Percentiles rank a stretch among this genome's conserved stretches.
These are phyloP conservation scores for Poecilia gillii DNA, from an alignment of 2,797 vertebrate species.

Conservation along the genomic window DNA sequence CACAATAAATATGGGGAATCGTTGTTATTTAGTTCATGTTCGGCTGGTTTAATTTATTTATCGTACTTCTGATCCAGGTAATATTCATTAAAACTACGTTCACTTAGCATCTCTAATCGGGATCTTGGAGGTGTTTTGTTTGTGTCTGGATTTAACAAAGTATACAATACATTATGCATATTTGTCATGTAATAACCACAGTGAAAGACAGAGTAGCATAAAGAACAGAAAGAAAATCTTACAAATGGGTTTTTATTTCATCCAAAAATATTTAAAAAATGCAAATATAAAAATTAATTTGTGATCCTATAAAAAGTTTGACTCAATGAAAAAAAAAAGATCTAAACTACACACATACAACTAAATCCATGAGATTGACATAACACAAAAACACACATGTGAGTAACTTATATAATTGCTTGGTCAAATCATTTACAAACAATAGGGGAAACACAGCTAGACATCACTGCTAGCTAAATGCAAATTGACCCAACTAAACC, in stretches of 20 bases:
- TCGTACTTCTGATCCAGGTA: neutral
- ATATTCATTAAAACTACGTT: neutral
- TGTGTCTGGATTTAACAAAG: neutral
- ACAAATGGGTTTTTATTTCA: neutral
- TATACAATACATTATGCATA: neutral
- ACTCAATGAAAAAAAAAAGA: neutral
- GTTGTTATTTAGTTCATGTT: neutral
- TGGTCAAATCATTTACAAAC: neutral
- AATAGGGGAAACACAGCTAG: neutral
- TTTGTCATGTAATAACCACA: neutral
- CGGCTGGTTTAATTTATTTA: constrained; percentile 1
- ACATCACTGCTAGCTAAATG: neutral
- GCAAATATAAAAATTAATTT: neutral
- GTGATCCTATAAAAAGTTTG: neutral
- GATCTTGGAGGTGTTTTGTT: neutral
- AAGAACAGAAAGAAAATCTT: neutral
- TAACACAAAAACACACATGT: neutral
- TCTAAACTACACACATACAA: neutral
- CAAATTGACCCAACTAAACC: neutral
- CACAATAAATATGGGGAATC: constrained; percentile 10
- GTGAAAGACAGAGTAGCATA: neutral
- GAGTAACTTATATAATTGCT: neutral
- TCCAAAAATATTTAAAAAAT: neutral
- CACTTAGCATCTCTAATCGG: neutral
- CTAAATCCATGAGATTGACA: neutral